Base-by-base conservation (phyloP, 1,140 invertebrate genomes). In the Amphibalanus amphitrite region DNA sequence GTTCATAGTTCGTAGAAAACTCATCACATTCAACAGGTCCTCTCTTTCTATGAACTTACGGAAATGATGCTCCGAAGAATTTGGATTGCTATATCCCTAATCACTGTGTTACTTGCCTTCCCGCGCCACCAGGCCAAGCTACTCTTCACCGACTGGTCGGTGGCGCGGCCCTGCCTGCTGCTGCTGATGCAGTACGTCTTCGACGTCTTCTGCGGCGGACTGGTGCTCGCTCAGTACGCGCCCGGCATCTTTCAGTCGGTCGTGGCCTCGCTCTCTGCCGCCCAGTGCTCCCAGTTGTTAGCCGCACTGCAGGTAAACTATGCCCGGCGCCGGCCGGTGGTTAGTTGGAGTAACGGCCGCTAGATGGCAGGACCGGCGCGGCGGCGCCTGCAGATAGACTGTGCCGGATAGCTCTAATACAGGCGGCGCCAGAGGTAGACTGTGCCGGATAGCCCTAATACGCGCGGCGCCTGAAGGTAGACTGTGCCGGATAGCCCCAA, bases 311-410 rank as follows among this genome's bases (percentile, higher is more conserved):
- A 70, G 69, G 40, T 30, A 28, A n/a, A n/a, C n/a, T n/a, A n/a
- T n/a, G n/a, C n/a, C n/a, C n/a, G n/a, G n/a, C n/a, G n/a, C n/a
- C n/a, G n/a, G n/a, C n/a, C n/a, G n/a, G n/a, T n/a, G n/a, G n/a
- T n/a, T n/a, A n/a, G n/a, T n/a, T n/a, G n/a, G 33, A 38, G 67
- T 64, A 65, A 25, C 70, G 17, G 25, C 70, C 38, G 26, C 38
- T 3, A 26, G 65, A 68, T 30, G 29, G 28, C 38, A 28, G 29
- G 17, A 78, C 72, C 75, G 84, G 85, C 80, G 94, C 90, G 80
- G 90, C 91, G 78, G 92, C 95, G 3, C 93, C 92, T 33, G 93
- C 92, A 4, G 95, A 91, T 17, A 93, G 83, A 97, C 94, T 15
- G 97, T 91, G 3, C 97, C 81, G 59, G 93, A 88, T 0, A 91